Evolutionary conservation across 53 echinoderm and acorn worm genomes (phyloP).

Genomic region (Patiria pectinifera): DNA sequence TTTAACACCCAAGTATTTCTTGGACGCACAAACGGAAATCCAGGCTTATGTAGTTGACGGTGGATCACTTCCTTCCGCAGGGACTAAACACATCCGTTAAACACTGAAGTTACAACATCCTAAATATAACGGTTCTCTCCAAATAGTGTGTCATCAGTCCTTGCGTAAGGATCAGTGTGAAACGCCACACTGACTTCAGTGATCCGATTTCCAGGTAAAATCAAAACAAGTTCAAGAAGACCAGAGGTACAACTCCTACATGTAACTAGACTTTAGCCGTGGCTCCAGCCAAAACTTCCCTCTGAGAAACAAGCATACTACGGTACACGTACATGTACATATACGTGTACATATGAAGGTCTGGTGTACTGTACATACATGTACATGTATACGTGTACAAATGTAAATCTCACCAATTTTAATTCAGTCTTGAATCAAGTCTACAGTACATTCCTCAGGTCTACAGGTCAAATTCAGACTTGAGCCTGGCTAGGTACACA

Average conservation of each 20-base stretch:
- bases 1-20: background rate
- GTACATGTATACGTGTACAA: constrained; percentile 4
- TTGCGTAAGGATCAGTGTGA: no score
- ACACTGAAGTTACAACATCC: background rate
- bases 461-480: no score
- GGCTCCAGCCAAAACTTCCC: no score
- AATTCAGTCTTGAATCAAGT: no score
- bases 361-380: background rate
- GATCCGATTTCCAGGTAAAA: no score
- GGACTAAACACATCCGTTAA: background rate
- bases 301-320: background rate
- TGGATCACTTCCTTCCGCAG: constrained; percentile 15
- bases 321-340: background rate
- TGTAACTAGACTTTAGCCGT: no score
- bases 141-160: no score
- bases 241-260: no score
- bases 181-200: no score
- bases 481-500: no score
- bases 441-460: no score
- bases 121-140: background rate
- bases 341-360: background rate
- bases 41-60: background rate
- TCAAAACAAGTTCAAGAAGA: no score
- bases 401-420: background rate
- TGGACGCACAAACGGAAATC: background rate